These are phyloP conservation scores for Actinia tenebrosa DNA, from an alignment of 64 coral and sea anemone species.

Conservation along the genomic window DNA sequence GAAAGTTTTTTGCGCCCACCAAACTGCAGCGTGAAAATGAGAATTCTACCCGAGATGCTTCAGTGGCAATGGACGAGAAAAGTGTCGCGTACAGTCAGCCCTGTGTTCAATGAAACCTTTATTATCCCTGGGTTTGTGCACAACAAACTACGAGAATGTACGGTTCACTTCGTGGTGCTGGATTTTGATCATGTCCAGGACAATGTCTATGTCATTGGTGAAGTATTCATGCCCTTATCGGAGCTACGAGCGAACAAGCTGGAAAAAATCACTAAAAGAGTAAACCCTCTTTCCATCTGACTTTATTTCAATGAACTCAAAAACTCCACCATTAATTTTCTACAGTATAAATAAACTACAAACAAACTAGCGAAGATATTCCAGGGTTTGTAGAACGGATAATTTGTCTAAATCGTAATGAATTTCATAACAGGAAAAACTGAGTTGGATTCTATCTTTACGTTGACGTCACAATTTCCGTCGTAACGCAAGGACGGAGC, in stretches of 20 bases:
- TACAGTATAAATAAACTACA: neutral
- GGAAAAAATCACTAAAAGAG: constrained; percentile 74
- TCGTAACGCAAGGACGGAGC: neutral
- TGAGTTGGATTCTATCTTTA: neutral
- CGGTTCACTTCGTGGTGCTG: constrained; percentile 82
- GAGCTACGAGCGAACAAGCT: constrained; percentile 79
- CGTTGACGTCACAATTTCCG: neutral
- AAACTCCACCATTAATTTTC: neutral
- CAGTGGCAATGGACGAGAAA: constrained; percentile 88
- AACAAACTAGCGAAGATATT: neutral
- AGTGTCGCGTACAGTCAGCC: constrained; percentile 60
- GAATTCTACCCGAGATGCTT: constrained; percentile 88
- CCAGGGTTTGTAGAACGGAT: neutral
- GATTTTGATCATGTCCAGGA: constrained; percentile 95
- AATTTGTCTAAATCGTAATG: neutral
- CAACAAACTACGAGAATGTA: constrained; percentile 86
- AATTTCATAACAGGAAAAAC: neutral
- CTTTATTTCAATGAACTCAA: neutral
- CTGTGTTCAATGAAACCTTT: constrained; percentile 87
- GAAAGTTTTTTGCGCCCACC: constrained; percentile 86
- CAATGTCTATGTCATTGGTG: constrained; percentile 86
- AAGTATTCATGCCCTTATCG: constrained; percentile 87
- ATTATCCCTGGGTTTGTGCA: constrained; percentile 89
- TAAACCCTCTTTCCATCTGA: constrained; percentile 81
- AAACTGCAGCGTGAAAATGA: constrained; percentile 91